phyloP scores from a whole-genome alignment of 2,797 vertebrate genomes.

The Mus minutoides region DNA sequence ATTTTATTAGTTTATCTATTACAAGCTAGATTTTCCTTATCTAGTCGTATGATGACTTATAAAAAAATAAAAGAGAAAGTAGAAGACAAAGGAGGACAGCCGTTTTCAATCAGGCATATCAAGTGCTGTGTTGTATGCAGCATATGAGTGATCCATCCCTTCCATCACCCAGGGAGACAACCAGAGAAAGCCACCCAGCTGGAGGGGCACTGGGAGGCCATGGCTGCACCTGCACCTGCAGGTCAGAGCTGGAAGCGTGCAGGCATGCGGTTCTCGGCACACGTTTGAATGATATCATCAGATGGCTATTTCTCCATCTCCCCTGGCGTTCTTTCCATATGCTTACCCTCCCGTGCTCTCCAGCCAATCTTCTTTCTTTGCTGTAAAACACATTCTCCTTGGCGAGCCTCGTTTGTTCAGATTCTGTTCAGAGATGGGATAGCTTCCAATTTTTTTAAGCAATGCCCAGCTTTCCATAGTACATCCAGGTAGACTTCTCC shows the following conservation, averaged over 20 bases:
- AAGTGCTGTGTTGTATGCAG: neutral
- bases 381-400: constrained; percentile 57
- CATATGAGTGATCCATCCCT: neutral
- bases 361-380: constrained; percentile 40
- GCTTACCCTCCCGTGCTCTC: constrained; percentile 47
- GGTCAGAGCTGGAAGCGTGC: constrained; percentile 37
- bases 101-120: neutral
- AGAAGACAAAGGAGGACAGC: neutral
- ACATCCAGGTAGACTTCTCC: constrained; percentile 46
- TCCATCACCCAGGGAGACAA: neutral
- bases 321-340: constrained; percentile 56
- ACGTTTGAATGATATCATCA: constrained; percentile 59
- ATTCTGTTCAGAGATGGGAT: constrained; percentile 43
- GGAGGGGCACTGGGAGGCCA: neutral
- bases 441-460: constrained; percentile 31
- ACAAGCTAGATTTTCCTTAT: neutral
- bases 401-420: constrained; percentile 45
- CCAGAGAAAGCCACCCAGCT: constrained; percentile 47
- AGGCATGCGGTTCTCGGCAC: constrained; percentile 48
- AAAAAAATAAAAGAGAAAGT: neutral
- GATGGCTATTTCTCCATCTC: constrained; percentile 66
- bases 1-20: neutral
- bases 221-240: constrained; percentile 52
- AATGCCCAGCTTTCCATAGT: constrained; percentile 37
- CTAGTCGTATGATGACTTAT: neutral